Evolutionary conservation across 2,113 vertebrate genomes (phyloP).

Genomic region (Ariopsis seemanni): DNA sequence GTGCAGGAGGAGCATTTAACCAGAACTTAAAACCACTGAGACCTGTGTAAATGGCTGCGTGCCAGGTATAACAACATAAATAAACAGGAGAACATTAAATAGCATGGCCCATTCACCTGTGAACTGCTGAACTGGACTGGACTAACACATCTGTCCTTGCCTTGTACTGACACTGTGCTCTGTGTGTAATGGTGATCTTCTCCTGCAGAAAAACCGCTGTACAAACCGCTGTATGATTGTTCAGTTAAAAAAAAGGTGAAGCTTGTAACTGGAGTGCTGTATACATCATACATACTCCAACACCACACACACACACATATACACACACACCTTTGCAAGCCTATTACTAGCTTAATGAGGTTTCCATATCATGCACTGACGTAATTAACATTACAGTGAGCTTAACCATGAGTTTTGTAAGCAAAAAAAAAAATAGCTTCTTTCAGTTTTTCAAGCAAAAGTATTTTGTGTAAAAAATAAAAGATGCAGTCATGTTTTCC

Average conservation of each 20-base stretch:
- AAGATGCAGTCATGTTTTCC: not conserved
- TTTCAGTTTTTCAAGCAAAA: not conserved
- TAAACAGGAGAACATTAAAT: conserved; percentile 80
- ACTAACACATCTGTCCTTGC: conserved; percentile 73
- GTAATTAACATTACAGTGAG: not conserved
- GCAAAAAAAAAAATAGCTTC: not conserved
- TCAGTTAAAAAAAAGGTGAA: conserved; percentile 45
- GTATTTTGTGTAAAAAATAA: not conserved
- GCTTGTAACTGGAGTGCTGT: conserved; percentile 26
- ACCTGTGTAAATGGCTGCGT: conserved; percentile 54
- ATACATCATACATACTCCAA: conserved; percentile 23
- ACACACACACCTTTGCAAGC: not conserved
- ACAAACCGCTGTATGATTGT: conserved; percentile 46
- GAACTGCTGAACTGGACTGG: conserved; percentile 75
- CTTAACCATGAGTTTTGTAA: not conserved
- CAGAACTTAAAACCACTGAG: conserved; percentile 39
- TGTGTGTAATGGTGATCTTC: conserved; percentile 52
- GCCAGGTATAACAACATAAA: conserved; percentile 76
- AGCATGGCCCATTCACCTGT: conserved; percentile 75
- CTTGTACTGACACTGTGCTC: conserved; percentile 64
- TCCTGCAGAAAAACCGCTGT: conserved; percentile 7
- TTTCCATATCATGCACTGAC: not conserved
- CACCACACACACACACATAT: not conserved
- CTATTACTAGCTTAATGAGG: not conserved
- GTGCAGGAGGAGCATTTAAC: conserved; percentile 41